A percentile compares a stretch with the other conserved stretches of the same genome.
Evolutionary conservation across 1,140 invertebrate species (phyloP).

Genomic region (Seison nebaliae): DNA sequence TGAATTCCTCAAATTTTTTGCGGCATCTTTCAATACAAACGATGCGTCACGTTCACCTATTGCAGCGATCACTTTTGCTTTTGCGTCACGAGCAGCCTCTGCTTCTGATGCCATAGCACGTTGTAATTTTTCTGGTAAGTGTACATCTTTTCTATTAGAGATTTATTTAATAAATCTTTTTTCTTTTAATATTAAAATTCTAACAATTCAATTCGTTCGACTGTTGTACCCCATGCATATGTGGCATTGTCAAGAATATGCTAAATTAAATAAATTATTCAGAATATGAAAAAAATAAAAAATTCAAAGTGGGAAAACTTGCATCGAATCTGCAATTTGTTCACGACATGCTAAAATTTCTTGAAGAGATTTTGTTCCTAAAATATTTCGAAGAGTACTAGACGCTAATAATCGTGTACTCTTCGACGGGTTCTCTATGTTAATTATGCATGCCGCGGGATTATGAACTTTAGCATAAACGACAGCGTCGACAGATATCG

Average conservation of each 20-base stretch:
- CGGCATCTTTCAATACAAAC: constrained; percentile 10
- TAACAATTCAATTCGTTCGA: no score
- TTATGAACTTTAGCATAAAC: constrained; percentile 14
- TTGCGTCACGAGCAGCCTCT: constrained; percentile 21
- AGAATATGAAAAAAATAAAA: no score
- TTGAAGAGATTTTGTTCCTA: constrained; percentile 12
- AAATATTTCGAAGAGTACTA: constrained; percentile 14
- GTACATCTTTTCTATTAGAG: constrained; percentile 18
- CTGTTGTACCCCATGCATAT: no score
- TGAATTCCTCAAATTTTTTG: constrained; percentile 14
- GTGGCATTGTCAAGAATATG: no score
- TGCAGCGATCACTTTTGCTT: constrained; percentile 17
- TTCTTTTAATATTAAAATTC: no score
- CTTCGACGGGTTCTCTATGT: constrained; percentile 14
- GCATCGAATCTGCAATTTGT: constrained; percentile 2
- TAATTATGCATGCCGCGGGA: constrained; percentile 13
- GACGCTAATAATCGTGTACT: constrained; percentile 13
- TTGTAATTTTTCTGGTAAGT: constrained; percentile 19
- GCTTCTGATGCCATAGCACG: constrained; percentile 23
- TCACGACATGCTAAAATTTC: constrained; percentile 13
- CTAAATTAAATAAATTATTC: no score
- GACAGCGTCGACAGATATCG: constrained; percentile 15
- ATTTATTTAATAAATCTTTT: no score
- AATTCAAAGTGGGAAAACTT: no score
- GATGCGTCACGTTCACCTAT: constrained; percentile 13